A percentile compares a stretch with the other conserved stretches of the same genome.
Conservation (phyloP, 2,797 vertebrate species). For the Megaceryle alcyon region DNA sequence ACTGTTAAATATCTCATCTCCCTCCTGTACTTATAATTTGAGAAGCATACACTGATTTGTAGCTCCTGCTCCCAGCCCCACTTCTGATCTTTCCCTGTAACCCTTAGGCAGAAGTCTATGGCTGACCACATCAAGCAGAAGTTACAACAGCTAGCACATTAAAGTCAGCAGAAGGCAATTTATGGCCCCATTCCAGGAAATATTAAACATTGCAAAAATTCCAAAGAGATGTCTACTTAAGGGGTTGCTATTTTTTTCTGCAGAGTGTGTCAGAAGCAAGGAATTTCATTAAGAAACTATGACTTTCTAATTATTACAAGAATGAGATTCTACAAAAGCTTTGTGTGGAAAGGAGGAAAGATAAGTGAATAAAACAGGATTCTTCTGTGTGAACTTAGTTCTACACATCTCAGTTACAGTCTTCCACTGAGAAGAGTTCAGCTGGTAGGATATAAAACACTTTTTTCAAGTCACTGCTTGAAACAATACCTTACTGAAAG, state of each 20-base stretch:
- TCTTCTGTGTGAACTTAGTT: background rate
- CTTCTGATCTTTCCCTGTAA: background rate
- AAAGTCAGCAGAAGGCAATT: background rate
- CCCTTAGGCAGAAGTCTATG: background rate
- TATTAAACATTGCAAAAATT: conserved; percentile 19
- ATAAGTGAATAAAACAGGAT: background rate
- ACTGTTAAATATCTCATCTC: background rate
- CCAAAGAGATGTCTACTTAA: conserved; percentile 38
- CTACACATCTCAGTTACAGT: background rate
- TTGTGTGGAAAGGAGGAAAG: background rate
- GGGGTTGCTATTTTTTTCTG: conserved; percentile 54
- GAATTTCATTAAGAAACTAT: conserved; percentile 59
- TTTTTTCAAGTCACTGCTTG: background rate
- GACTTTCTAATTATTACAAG: conserved; percentile 18
- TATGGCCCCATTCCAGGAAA: conserved; percentile 15
- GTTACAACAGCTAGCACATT: background rate
- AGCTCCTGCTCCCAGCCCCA: background rate
- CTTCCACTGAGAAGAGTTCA: background rate
- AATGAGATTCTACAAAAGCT: conserved; percentile 14
- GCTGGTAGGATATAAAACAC: background rate
- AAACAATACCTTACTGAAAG: background rate
- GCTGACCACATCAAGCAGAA: background rate
- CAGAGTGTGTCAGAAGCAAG: conserved; percentile 35
- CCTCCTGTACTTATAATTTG: background rate
- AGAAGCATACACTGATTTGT: background rate